A percentile compares a stretch with the other conserved stretches of the same genome.
Evolutionary conservation across 1,140 invertebrate species (phyloP).

Genomic region (Thaumatotibia leucotreta): DNA sequence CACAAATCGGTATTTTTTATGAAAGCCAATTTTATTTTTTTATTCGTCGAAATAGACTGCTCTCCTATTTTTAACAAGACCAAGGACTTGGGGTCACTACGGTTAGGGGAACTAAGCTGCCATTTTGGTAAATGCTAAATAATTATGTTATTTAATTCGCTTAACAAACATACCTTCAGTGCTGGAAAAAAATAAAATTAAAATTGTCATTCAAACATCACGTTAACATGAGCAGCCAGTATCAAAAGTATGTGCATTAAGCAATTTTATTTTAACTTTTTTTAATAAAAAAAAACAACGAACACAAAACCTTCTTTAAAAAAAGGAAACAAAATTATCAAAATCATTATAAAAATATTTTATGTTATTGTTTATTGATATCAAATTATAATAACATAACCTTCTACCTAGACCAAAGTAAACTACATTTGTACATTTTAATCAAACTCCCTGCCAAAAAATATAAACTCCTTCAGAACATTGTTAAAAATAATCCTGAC

Average conservation of each 20-base stretch:
- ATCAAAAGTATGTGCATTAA: constrained; percentile 43
- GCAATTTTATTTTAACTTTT: constrained; percentile 23
- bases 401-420: constrained; percentile 1
- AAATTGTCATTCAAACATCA: constrained; percentile 1
- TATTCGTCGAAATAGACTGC: constrained; percentile 34
- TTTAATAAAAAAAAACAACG: constrained; percentile 25
- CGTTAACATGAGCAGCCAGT: constrained; percentile 23
- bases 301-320: constrained; percentile 21
- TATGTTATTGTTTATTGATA: not conserved
- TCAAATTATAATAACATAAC: not conserved
- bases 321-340: constrained; percentile 6
- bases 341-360: too few species aligned
- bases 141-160: constrained; percentile 46
- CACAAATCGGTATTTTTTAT: not conserved
- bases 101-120: constrained; percentile 57
- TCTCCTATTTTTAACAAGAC: constrained; percentile 40
- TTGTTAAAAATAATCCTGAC: not conserved
- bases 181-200: constrained; percentile 25
- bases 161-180: constrained; percentile 54
- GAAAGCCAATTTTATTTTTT: constrained; percentile 11
- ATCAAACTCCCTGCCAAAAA: not conserved
- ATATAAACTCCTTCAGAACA: not conserved
- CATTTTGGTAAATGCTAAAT: constrained; percentile 74
- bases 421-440: not conserved
- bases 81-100: constrained; percentile 44